Conservation (phyloP, 2,113 vertebrate species). For the Clinocottus analis region DNA sequence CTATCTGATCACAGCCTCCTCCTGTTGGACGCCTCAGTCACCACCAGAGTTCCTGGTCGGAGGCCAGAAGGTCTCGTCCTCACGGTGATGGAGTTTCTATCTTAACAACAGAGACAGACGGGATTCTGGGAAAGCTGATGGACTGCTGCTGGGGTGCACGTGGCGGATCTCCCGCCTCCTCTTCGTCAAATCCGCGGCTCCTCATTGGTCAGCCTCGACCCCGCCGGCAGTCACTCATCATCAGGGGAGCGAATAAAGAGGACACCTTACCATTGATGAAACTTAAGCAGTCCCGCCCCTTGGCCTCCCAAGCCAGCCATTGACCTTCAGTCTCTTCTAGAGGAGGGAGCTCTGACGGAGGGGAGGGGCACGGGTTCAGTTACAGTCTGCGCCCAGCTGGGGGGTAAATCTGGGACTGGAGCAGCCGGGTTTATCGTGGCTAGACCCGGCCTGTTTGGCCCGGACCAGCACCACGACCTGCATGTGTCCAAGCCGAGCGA, state of each 20-base stretch:
- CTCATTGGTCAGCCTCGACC: slow-evolving; percentile 46
- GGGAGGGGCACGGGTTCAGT: slow-evolving; percentile 77
- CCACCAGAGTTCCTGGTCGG: slow-evolving; percentile 29
- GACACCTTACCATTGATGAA: slow-evolving; percentile 83
- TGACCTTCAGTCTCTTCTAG: slow-evolving; percentile 80
- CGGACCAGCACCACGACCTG: slow-evolving; percentile 70
- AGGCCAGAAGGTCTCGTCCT: slow-evolving; percentile 25
- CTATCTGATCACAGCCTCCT: slow-evolving; percentile 53
- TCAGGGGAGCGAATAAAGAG: slow-evolving; percentile 60
- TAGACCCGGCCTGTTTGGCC: slow-evolving; percentile 45
- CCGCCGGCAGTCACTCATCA: slow-evolving; percentile 51
- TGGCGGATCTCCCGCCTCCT: slow-evolving; percentile 39
- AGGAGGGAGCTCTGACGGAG: slow-evolving; percentile 77
- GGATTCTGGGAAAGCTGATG: slow-evolving; percentile 76
- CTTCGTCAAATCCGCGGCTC: slow-evolving; percentile 40
- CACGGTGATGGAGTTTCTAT: slow-evolving; percentile 50
- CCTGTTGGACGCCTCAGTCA: background rate
- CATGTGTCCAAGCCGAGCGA: slow-evolving; percentile 69
- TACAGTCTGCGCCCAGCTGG: slow-evolving; percentile 65
- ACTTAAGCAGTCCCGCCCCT: slow-evolving; percentile 72
- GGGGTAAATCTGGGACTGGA: slow-evolving; percentile 75
- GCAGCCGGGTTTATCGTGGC: slow-evolving; percentile 58
- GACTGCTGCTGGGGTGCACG: slow-evolving; percentile 33
- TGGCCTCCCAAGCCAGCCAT: slow-evolving; percentile 76
- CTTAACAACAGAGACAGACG: slow-evolving; percentile 53